Base-by-base conservation (phyloP, 2,888 invertebrate genomes). In the Phorcus lineatus region DNA sequence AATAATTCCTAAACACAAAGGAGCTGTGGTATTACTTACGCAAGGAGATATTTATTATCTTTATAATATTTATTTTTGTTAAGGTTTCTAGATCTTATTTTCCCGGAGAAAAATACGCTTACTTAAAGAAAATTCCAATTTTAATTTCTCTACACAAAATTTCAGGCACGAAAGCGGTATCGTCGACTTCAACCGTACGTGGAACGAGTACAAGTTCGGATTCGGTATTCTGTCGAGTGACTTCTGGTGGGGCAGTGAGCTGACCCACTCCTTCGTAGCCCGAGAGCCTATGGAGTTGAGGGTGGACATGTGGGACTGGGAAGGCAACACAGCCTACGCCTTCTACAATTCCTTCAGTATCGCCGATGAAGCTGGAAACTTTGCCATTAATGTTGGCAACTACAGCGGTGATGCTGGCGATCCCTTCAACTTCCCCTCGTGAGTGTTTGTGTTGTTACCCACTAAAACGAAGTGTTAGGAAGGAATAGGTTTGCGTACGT, bases 391-490 rank as follows among this genome's bases (percentile, higher is more conserved):
- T 22, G 70, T 82, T 16, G 78, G 76, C n/a, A 78, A 57, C 6
- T 83, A 83, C 62, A 79, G 19, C 31, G 82, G 82, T 13, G 55
- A 67, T 76, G 80, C 83, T 2, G 81, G 81, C 4, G 81, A 83
- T 74, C 75, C 80, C 24, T 76, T 80, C n/a, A 19, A 66, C 74
- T 81, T 79, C 76, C 40, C 66, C 40, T 79, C 79, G 81, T 81
- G 19, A 75, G 81, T 74, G 22, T 47, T 13, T 7, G 4, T 36
- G 36, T 36, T 36, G 4, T n/a, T n/a, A n/a, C n/a, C n/a, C n/a
- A n/a, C n/a, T n/a, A n/a, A n/a, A n/a, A n/a, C n/a, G n/a, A n/a
- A n/a, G n/a, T n/a, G n/a, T n/a, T n/a, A n/a, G n/a, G n/a, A n/a
- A n/a, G n/a, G n/a, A n/a, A n/a, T n/a, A n/a, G n/a, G n/a, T n/a